These are phyloP conservation scores for Cladorhizidae sp. DNA, from an alignment of 37 sponge, comb jelly and placozoan species.

Conservation along the genomic window DNA sequence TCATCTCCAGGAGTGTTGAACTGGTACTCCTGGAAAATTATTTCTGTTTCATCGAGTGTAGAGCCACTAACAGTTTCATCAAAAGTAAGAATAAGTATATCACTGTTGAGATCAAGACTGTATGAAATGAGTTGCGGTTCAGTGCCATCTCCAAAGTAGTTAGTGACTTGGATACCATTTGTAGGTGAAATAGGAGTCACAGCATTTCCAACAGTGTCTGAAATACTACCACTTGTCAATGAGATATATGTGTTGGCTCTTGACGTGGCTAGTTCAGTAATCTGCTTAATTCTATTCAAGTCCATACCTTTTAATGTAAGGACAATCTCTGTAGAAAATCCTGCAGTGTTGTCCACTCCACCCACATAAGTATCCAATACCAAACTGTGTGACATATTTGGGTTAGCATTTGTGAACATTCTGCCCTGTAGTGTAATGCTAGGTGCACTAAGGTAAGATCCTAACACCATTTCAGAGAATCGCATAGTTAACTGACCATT, in stretches of 20 bases:
- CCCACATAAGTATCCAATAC: constrained; percentile 18
- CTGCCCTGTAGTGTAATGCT: constrained; percentile 66
- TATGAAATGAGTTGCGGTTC: constrained; percentile 54
- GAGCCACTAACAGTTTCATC: constrained; percentile 80
- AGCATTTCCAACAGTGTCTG: constrained; percentile 68
- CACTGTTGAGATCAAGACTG: constrained; percentile 63
- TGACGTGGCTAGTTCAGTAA: constrained; percentile 57
- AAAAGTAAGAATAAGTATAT: constrained; percentile 73
- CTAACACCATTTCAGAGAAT: constrained; percentile 81
- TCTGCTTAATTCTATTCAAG: constrained; percentile 71
- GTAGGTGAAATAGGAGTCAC: constrained; percentile 31
- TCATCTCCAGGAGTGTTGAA: constrained; percentile 18
- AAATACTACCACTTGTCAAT: constrained; percentile 27
- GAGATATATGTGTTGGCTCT: constrained; percentile 59
- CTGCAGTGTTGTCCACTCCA: constrained; percentile 14
- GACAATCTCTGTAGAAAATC: constrained; percentile 14
- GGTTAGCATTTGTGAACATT: neutral
- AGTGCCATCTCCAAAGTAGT: constrained; percentile 64
- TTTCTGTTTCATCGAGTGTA: constrained; percentile 66
- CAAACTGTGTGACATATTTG: constrained; percentile 35
- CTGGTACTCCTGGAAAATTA: constrained; percentile 61
- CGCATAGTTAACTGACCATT: constrained; percentile 47
- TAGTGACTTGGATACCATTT: constrained; percentile 47
- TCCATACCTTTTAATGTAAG: constrained; percentile 47
- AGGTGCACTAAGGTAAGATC: constrained; percentile 30